Conservation (phyloP, 2,113 vertebrate species). For the Gadus chalcogrammus region DNA sequence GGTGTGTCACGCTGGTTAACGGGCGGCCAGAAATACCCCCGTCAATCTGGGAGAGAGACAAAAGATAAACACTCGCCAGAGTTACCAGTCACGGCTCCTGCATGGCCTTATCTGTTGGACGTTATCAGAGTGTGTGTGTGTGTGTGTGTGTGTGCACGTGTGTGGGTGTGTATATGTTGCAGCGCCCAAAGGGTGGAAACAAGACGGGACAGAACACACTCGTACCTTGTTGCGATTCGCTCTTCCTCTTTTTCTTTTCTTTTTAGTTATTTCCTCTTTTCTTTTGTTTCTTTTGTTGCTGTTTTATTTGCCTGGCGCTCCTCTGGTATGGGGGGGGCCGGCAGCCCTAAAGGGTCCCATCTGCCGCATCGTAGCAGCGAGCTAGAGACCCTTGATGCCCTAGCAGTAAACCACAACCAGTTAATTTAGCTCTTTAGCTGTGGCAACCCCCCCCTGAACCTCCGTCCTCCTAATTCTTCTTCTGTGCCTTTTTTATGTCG, state of each 20-base stretch:
- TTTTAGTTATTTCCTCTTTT: slow-evolving; percentile 13
- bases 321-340: slow-evolving; percentile 10
- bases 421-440: slow-evolving; percentile 10
- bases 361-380: slow-evolving; percentile 55
- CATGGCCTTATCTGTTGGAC: too few species aligned
- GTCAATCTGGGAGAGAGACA: too few species aligned
- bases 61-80: too few species aligned
- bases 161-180: too few species aligned
- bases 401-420: slow-evolving; percentile 7
- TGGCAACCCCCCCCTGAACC: background rate
- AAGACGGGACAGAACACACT: too few species aligned
- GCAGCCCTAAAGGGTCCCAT: slow-evolving; percentile 61
- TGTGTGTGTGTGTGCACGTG: too few species aligned
- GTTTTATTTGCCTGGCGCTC: background rate
- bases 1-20: too few species aligned
- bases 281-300: background rate
- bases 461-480: slow-evolving; percentile 15
- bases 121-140: background rate
- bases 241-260: slow-evolving; percentile 12
- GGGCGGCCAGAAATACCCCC: too few species aligned
- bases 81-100: too few species aligned
- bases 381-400: background rate
- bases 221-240: too few species aligned
- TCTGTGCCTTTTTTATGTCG: slow-evolving; percentile 6
- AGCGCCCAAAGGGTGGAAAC: too few species aligned